Base-by-base conservation (phyloP, 1,140 invertebrate genomes). In the Ctenoplectra terminalis region DNA sequence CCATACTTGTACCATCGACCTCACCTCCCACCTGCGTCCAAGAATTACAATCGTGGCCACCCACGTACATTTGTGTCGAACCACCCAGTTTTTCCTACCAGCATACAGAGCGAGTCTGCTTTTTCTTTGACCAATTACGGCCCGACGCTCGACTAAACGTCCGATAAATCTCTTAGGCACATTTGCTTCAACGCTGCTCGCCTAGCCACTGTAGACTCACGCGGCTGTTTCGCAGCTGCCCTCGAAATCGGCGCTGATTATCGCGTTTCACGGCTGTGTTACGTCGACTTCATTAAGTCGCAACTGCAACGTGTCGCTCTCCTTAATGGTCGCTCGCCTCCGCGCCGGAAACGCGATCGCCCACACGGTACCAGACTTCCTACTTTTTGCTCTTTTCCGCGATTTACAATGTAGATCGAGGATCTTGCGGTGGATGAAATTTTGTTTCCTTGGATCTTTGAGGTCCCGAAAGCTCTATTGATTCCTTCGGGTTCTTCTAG, bases 71-170 rank as follows among this genome's bases (percentile, higher is more conserved):
- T 23, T 26, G 34, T 7, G 17, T 34, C 26, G 20, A 40, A 43
- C 46, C 60, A 13, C 23, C 48, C 70, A 34, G 69, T 56, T 80
- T 80, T 73, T 74, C 78, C 48, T 7, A 17, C 67, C 70, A 17
- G 9, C 9, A 23, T 17, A 31, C 15, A 31, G 17, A 52, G 20
- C 50, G 23, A 54, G 60, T 64, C 60, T 20, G 78, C 78, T 56
- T 66, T 64, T 74, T 74, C 69, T 63, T 64, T 72, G 58, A 26
- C 48, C 79, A 60, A 81, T 81, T 74, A 81, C 60, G 79, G 52
- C 43, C 34, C 54, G 54, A n/a, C 76, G 15, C 34, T 40, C 74
- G 63, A 26, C 74, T 56, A 69, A 77, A 60, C 76, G 76, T 13
- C n/a, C 76, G 43, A 79, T 79, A 79, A 79, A 79, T 79, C 67